Evolutionary conservation across 30 jellyfish, hydroid and myxozoan species (phyloP).

Genomic region (Cassiopea andromeda): DNA sequence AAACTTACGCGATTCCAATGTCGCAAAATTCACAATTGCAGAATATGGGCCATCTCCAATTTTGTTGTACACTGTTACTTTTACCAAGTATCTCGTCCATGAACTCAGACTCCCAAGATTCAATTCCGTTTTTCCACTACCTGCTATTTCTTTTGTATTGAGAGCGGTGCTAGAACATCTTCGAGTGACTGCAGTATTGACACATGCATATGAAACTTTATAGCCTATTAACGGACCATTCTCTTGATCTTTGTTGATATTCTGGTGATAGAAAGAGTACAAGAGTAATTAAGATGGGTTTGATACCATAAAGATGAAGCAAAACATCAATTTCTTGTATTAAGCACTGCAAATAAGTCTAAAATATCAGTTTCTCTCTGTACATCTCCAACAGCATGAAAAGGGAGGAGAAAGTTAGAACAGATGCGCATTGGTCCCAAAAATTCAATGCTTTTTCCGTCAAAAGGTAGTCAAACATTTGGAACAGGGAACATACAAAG

Average conservation of each 20-base stretch:
- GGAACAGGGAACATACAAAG: too few species aligned
- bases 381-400: too few species aligned
- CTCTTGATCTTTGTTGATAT: slow-evolving; percentile 28
- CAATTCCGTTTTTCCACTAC: slow-evolving; percentile 6
- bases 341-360: too few species aligned
- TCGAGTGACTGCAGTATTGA: slow-evolving; percentile 24
- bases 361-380: too few species aligned
- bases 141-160: slow-evolving; percentile 7
- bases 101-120: slow-evolving; percentile 19
- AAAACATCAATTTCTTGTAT: too few species aligned
- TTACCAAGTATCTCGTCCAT: slow-evolving; percentile 59
- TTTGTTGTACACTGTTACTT: slow-evolving; percentile 36
- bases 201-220: slow-evolving; percentile 27
- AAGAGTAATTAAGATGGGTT: not conserved
- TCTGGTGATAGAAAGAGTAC: not conserved
- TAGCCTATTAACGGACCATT: slow-evolving; percentile 70
- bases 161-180: not conserved
- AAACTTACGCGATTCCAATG: not conserved
- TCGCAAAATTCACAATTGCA: not conserved
- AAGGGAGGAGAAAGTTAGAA: too few species aligned
- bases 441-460: too few species aligned
- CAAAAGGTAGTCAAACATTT: too few species aligned
- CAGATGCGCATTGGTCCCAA: too few species aligned
- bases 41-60: slow-evolving; percentile 69
- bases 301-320: not conserved